Evolutionary conservation across 2,888 invertebrate species (phyloP), one percentile per base, ranked within the genome.

Genomic region (Orthosia gothica): DNA sequence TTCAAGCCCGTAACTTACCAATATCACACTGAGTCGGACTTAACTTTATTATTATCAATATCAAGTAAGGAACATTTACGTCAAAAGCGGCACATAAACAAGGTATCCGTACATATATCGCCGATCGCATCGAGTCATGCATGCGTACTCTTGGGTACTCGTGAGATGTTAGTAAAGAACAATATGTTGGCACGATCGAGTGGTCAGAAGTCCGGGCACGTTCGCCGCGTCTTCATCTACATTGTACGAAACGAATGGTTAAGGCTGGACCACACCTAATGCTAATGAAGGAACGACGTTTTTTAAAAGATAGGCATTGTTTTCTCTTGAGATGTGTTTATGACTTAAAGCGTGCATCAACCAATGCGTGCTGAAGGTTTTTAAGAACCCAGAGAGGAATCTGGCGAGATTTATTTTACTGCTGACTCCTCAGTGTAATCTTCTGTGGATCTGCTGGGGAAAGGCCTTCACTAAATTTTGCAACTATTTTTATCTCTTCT

Each of bases 1-100:
- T 81, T 16, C 49, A 67, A 55, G 45, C 47, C 16, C 20, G 79
- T 82, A 81, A 82, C 80, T 88, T 82, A 79, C 73, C 58, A 84
- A 70, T 73, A 73, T 84, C 70, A 84, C 70, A 81, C 75, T 83
- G 75, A 83, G 83, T 73, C 57, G 59, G 80, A 72, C 64, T 77
- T 68, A 72, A 79, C 80, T 89, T 89, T 89, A 88, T 86, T 86
- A 85, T 82, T 68, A 82, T 81, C 76, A 81, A 80, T 83, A 79
- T 87, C 82, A 83, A 86, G 85, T 85, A 87, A 87, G 86, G 80
- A 87, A 84, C 88, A 91, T 91, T 90, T 89, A 89, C 83, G 89
- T 90, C 90, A 88, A 82, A 80, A 61, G 78, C 90, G 91, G 91
- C 87, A 89, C 92, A 93, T 93, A 91, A 91, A 91, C 90, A 90